Evolutionary conservation across 1,140 invertebrate species (phyloP).

Genomic region (Mycetomoellerius zeteki): DNA sequence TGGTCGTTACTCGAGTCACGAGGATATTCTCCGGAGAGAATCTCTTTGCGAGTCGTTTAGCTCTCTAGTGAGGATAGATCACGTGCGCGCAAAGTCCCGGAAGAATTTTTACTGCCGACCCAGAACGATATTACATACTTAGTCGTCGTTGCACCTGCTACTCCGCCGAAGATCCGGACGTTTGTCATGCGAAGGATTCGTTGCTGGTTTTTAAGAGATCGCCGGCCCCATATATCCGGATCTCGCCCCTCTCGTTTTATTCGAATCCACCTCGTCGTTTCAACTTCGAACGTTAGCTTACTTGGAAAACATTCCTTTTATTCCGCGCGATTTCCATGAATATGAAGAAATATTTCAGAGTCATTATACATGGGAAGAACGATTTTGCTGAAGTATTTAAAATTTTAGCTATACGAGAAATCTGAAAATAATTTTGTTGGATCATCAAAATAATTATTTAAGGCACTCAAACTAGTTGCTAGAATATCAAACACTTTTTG

Average conservation of each 20-base stretch:
- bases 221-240: conserved; percentile 27
- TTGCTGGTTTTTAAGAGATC: conserved; percentile 60
- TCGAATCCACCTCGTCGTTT: background rate
- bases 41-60: conserved; percentile 60
- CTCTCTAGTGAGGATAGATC: conserved; percentile 57
- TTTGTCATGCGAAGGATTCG: conserved; percentile 54
- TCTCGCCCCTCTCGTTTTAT: background rate
- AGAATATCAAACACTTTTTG: too few species aligned
- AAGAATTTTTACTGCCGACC: conserved; percentile 60
- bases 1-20: conserved; percentile 42
- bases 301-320: conserved; percentile 1
- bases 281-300: conserved; percentile 19
- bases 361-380: too few species aligned
- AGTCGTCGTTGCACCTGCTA: conserved; percentile 60
- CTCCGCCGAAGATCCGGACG: conserved; percentile 39
- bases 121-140: conserved; percentile 63
- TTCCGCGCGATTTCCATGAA: background rate
- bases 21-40: conserved; percentile 50
- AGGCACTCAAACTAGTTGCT: too few species aligned
- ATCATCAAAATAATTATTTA: too few species aligned
- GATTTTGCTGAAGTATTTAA: too few species aligned
- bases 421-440: too few species aligned
- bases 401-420: too few species aligned
- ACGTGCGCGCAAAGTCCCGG: conserved; percentile 33
- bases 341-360: background rate